Percentiles rank a stretch among this genome's conserved stretches.
Evolutionary conservation across 2,797 vertebrate species (phyloP).

Genomic region (Arvicola amphibius): DNA sequence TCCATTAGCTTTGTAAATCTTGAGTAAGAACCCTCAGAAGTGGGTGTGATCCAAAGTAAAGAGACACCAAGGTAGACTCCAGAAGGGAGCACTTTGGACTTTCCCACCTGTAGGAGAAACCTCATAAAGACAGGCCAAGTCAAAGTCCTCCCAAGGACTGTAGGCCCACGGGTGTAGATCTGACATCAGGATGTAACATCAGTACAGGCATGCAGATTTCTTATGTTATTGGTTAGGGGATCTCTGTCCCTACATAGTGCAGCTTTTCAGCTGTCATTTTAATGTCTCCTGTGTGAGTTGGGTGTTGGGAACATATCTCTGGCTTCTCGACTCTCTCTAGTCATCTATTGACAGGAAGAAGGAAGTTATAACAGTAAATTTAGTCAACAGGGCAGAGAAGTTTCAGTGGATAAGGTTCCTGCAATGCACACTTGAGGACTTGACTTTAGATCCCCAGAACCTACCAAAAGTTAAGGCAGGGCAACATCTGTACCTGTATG

Average conservation of each 20-base stretch:
- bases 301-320: background rate
- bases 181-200: background rate
- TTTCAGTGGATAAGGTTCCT: background rate
- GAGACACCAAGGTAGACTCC: background rate
- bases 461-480: background rate
- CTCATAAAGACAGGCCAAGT: background rate
- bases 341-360: background rate
- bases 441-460: background rate
- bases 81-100: background rate
- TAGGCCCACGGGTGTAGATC: background rate
- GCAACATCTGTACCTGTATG: background rate
- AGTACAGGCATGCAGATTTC: background rate
- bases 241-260: background rate
- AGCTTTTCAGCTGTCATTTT: accelerated
- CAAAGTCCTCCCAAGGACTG: background rate
- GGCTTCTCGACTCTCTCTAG: background rate
- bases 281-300: accelerated
- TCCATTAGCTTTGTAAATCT: conserved; percentile 48
- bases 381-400: too few relatives aligned
- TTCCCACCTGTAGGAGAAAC: background rate
- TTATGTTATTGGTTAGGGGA: background rate
- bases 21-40: conserved; percentile 5
- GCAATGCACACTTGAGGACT: background rate
- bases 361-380: background rate
- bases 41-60: background rate